Evolutionary conservation across 2,113 vertebrate species (phyloP), one percentile per base, ranked within the genome.

Genomic region (Alaudala cheleensis): DNA sequence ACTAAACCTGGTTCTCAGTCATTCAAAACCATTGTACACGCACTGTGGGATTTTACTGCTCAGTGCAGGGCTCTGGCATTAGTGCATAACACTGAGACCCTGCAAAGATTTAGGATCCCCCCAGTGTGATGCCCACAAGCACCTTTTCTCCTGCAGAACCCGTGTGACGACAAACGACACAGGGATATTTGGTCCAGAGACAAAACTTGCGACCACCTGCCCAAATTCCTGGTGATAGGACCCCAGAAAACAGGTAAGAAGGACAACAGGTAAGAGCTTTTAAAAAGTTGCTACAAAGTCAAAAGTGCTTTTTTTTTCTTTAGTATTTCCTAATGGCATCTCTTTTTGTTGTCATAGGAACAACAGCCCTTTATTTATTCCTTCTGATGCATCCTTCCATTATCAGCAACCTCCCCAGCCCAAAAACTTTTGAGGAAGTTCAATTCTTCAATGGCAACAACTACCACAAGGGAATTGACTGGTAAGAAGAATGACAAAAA

Each of bases 391-490:
- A 99, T 95, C 99, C 99, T 57, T 99, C 99, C 94, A 99, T 99
- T 97, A 98, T 99, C 97, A 99, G 99, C 95, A 99, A 99, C 97
- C 98, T 99, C 80, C 99, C 99, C 69, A 99, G 98, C 74, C 98
- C 98, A 85, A 99, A 98, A 98, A 99, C 99, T 23, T 99, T 99
- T 73, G 99, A 99, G 97, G 99, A 99, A 98, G 98, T 99, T 94
- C 99, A 99, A 90, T 99, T 99, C 97, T 99, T 99, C 96, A 99
- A 99, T 12, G 99, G 99, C 95, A 99, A 99, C 98, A 99, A 99
- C 98, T 99, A 99, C 97, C 99, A 99, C 97, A 99, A 99, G 97
- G 99, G 99, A 95, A 99, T 99, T 81, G 99, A 99, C 98, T 99
- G 99, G 99, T 99, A 98, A 98, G 98, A 94, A 88, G 72, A 94